phyloP scores from a whole-genome alignment of 2,888 invertebrate genomes.

The Drosophila limbata region DNA sequence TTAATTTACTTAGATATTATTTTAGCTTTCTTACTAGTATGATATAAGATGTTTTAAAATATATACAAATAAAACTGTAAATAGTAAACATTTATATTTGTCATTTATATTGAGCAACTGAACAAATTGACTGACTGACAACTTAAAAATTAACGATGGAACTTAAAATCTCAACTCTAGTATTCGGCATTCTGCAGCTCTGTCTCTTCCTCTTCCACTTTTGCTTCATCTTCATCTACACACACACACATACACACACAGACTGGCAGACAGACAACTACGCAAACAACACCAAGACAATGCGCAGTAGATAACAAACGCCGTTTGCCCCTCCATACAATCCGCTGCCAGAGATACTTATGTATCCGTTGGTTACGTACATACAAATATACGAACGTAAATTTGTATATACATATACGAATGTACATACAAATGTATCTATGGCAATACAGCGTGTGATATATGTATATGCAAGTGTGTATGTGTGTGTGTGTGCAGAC shows the following conservation, averaged over 20 bases:
- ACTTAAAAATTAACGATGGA: neutral
- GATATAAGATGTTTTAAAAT: neutral
- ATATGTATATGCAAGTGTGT: constrained; percentile 34
- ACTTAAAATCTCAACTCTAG: neutral
- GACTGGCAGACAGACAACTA: constrained; percentile 63
- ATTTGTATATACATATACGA: constrained; percentile 10
- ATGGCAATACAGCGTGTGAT: constrained; percentile 55
- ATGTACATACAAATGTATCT: constrained; percentile 41
- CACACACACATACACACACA: constrained; percentile 34
- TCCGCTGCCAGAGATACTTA: constrained; percentile 37
- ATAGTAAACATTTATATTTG: neutral
- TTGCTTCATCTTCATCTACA: constrained; percentile 65
- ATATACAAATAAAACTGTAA: neutral
- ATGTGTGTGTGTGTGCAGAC: constrained; percentile 63
- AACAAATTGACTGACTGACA: neutral
- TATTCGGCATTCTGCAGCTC: constrained; percentile 62
- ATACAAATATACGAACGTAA: constrained; percentile 14
- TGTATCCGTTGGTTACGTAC: constrained; percentile 31
- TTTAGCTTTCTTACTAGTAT: neutral
- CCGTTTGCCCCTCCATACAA: constrained; percentile 26
- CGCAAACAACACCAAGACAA: constrained; percentile 78
- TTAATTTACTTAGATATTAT: neutral
- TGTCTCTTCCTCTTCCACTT: constrained; percentile 51
- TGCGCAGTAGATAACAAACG: constrained; percentile 77
- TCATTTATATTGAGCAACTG: neutral